Evolutionary conservation across 2,113 vertebrate species (phyloP), one percentile per base, ranked within the genome.

Genomic region (Saccopteryx leptura): DNA sequence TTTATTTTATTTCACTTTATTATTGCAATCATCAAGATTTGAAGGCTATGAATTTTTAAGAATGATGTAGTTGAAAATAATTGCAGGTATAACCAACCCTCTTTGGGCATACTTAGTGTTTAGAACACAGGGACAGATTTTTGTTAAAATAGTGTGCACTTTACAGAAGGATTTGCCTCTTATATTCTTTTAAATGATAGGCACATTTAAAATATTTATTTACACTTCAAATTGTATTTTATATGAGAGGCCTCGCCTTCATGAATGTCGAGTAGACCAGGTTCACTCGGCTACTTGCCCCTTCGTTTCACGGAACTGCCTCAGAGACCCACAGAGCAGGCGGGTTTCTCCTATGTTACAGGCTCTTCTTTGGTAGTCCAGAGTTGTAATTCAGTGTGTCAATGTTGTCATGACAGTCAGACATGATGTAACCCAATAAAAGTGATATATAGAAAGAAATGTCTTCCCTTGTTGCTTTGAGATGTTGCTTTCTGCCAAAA

Each of bases 371-470:
- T 75, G 58, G 61, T 66, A 78, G 88, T 52, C 56, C n/a, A 66
- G 69, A 90, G 63, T 66, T 80, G 13, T 23, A 71, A 50, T 61
- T 61, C 13, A 82, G 7, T 78, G 21, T 87, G 48, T 86, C 81
- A 79, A 1, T 89, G 74, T 88, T 97, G 89, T 83, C 83, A 52
- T 82, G 81, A 92, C 86, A 76, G 39, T 93, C 68, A 96, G 92
- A 91, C 80, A 78, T 69, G 94, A 96, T 14, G 63, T 91, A 92
- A 92, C 74, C 63, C n/a, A 87, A 75, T 93, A 87, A 89, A 93
- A 92, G 52, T 66, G 90, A 82, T 79, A 72, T 31, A 56, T 92
- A 82, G 88, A 78, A 78, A 82, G 85, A 84, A 81, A 71, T 26
- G 18, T 83, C 39, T 91, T 82, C 46, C 69, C 14, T 0, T 75